Conservation (phyloP, 2,113 vertebrate species). For the Castor canadensis region DNA sequence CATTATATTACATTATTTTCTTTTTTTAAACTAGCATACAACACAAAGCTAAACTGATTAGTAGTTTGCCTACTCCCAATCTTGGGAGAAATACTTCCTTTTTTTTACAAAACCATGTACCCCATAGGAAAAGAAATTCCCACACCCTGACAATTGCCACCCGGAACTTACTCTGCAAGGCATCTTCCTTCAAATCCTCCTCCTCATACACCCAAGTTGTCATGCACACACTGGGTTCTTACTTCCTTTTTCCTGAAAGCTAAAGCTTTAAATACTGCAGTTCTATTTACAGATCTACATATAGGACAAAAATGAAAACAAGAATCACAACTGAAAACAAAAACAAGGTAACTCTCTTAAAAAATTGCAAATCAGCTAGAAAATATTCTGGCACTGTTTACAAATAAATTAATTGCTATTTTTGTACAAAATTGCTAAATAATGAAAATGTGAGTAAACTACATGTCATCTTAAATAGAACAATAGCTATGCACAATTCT, state of each 20-base stretch:
- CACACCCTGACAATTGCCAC: conserved; percentile 72
- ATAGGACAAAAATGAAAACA: conserved; percentile 72
- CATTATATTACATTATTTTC: conserved; percentile 88
- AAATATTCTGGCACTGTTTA: conserved; percentile 88
- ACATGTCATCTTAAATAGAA: conserved; percentile 87
- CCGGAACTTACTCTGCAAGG: conserved; percentile 59
- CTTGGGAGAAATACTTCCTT: conserved; percentile 82
- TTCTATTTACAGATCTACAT: conserved; percentile 88
- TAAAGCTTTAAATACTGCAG: conserved; percentile 88
- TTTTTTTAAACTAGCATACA: conserved; percentile 87
- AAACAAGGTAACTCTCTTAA: conserved; percentile 71
- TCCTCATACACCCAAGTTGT: conserved; percentile 59
- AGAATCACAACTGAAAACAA: conserved; percentile 20
- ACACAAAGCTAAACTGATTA: conserved; percentile 87
- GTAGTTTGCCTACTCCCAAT: conserved; percentile 84
- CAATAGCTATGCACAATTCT: conserved; percentile 82
- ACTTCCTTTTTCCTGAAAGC: conserved; percentile 84
- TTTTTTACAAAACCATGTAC: conserved; percentile 82
- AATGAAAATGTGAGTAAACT: conserved; percentile 83
- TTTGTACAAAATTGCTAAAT: conserved; percentile 86
- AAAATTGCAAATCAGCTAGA: conserved; percentile 89
- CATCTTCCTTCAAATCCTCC: conserved; percentile 49
- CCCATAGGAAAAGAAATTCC: conserved; percentile 74
- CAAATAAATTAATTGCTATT: conserved; percentile 85
- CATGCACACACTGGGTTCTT: conserved; percentile 77